Base-by-base conservation (phyloP, 2,797 vertebrate genomes). In the Sandelia bainsii region DNA sequence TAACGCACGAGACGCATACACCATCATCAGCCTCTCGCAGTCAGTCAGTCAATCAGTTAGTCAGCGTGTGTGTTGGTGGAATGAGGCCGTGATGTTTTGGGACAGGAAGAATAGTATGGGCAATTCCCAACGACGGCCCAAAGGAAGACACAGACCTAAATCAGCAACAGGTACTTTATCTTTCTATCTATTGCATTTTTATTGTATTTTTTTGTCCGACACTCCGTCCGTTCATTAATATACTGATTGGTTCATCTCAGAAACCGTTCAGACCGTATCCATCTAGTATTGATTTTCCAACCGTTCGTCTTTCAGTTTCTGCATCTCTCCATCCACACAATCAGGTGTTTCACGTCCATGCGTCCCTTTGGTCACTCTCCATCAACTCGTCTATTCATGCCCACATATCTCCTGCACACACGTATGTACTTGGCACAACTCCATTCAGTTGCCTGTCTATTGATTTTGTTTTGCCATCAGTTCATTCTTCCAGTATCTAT, bases 51-150 rank as follows among this genome's bases (percentile, higher is more conserved):
- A 72, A 80, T 86, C 60, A 39, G 62, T 62, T 61, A 58, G 51
- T 34, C 68, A 63, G 76, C 71, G 84, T 90, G 86, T 87, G 87
- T 86, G 87, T 65, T 67, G 72, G 79, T 90, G 90, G 90, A 88
- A 91, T 91, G 93, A 94, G 82, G 88, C 89, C 91, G 93, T 93
- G 93, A 95, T 95, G 94, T 95, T 95, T 86, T 95, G 94, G 94
- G 94, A 95, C 92, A 94, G 91, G 91, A 94, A 95, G 83, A 94
- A 91, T 60, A 92, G 85, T 85, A 92, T 93, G 92, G 94, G 93
- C 75, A 94, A 94, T 90, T 92, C 93, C 91, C 94, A 94, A 53
- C 91, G 93, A 19, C 92, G 92, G 84, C 89, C 92, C 80, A 95
- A 95, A 92, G 93, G 93, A 79, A 92, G 93, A 75, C 94, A 95